Base-by-base conservation (phyloP, 2,113 vertebrate genomes). In the Pavo muticus region DNA sequence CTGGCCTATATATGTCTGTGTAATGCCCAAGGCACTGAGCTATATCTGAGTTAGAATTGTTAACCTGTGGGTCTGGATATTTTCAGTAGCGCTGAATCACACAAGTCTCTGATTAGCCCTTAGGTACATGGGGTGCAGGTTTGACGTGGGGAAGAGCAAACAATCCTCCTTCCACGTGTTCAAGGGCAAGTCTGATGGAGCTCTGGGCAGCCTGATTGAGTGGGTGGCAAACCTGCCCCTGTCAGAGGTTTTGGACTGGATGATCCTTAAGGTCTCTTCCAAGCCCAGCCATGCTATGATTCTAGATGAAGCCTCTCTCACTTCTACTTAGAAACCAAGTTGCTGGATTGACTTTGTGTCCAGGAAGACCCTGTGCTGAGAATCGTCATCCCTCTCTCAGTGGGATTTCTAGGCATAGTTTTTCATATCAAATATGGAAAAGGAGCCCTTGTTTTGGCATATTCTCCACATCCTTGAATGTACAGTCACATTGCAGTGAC, bases 11-110 rank as follows among this genome's bases (percentile, higher is more conserved):
- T 64, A 29, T 63, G 54, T 70, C 93, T 94, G 63, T 79, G 32
- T 70, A 83, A 87, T 57, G 79, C 71, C 73, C 44, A 87, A 90
- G 89, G 71, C 84, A 64, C 35, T 65, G 90, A 86, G 79, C 64
- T 93, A 24, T 87, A 88, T 90, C 87, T 87, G 84, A 68, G 69
- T 63, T 83, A 61, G 60, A 80, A 77, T 29, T 92, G 47, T 72
- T 71, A 64, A 90, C 79, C 70, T 78, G 8, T 71, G 48, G 44
- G 45, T 57, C 11, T 80, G 57, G 15, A 19, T 90, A 84, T 77
- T 93, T 37, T 84, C 59, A 84, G 84, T 47, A 72, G 64, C 39
- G 21, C 57, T 91, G 65, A 87, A 44, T 91, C 79, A 50, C 18
- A 37, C 11, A 12, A 30, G 30, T 75, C 72, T 77, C 73, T 86